Conservation (phyloP, 2,797 vertebrate genomes). For the Girardinus metallicus region DNA sequence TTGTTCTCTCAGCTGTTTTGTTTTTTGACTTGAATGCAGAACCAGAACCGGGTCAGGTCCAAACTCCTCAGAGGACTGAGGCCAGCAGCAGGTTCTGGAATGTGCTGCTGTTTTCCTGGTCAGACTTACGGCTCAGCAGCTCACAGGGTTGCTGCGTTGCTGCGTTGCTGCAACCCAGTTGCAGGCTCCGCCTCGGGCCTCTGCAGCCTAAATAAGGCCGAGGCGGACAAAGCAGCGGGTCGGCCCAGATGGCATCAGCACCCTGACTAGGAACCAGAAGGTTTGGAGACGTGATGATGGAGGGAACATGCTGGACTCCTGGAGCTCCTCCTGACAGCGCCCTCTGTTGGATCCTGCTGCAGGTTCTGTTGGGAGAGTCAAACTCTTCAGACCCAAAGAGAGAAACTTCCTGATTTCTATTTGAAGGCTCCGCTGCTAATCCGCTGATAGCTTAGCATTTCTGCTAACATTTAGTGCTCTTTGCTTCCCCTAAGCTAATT, state of each 20-base stretch:
- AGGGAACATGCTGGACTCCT: not conserved
- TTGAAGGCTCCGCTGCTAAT: too few species aligned
- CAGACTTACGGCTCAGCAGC: not conserved
- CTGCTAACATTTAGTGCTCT: too few species aligned
- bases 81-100: not conserved
- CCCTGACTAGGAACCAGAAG: not conserved
- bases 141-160: not conserved
- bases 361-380: not conserved
- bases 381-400: not conserved
- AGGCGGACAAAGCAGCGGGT: not conserved
- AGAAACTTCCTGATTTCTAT: too few species aligned
- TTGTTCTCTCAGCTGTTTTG: not conserved
- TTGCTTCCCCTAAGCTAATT: too few species aligned
- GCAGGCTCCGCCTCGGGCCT: not conserved
- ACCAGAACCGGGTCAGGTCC: not conserved
- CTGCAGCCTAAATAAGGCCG: not conserved
- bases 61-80: not conserved
- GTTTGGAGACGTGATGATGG: not conserved
- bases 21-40: not conserved
- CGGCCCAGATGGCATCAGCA: not conserved
- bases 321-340: not conserved
- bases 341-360: not conserved
- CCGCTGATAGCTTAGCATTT: too few species aligned
- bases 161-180: not conserved
- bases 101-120: not conserved